phyloP scores from a whole-genome alignment of 2,113 vertebrate species.

The Camelus bactrianus region DNA sequence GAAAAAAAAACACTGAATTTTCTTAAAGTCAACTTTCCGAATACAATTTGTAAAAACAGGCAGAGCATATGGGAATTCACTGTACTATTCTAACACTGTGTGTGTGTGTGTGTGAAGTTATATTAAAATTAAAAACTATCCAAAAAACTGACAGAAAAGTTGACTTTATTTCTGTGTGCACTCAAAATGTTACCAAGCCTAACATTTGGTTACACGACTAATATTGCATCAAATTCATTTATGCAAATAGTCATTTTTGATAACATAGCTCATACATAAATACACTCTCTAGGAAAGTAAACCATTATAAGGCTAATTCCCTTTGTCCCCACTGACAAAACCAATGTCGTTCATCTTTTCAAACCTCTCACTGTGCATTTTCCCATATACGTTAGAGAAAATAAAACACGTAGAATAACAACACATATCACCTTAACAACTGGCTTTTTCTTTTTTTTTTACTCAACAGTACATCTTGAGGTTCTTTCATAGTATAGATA shows the following conservation, averaged over 20 bases:
- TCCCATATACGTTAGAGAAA: not conserved
- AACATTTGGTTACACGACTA: slow-evolving; percentile 10
- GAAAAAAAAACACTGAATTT: slow-evolving; percentile 46
- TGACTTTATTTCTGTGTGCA: slow-evolving; percentile 6
- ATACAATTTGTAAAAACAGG: slow-evolving; percentile 29
- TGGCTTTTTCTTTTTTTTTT: not conserved
- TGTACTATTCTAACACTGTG: not conserved
- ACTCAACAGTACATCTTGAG: not conserved
- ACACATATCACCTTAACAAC: not conserved
- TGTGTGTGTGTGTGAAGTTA: not conserved
- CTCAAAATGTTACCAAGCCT: slow-evolving; percentile 48
- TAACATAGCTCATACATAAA: slow-evolving; percentile 33
- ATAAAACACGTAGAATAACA: not conserved
- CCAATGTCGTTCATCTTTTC: not conserved
- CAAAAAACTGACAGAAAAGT: slow-evolving; percentile 30
- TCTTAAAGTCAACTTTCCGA: slow-evolving; percentile 34
- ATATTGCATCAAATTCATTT: slow-evolving; percentile 38
- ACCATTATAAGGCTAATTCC: not conserved
- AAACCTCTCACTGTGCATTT: not conserved
- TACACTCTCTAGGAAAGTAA: slow-evolving; percentile 18
- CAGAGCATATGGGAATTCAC: slow-evolving; percentile 1
- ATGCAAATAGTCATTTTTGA: not conserved
- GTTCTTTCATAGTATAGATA: not conserved
- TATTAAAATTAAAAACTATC: slow-evolving; percentile 52
- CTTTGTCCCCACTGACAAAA: not conserved